phyloP scores from a whole-genome alignment of 2,113 vertebrate genomes.

The Mungos mungo region DNA sequence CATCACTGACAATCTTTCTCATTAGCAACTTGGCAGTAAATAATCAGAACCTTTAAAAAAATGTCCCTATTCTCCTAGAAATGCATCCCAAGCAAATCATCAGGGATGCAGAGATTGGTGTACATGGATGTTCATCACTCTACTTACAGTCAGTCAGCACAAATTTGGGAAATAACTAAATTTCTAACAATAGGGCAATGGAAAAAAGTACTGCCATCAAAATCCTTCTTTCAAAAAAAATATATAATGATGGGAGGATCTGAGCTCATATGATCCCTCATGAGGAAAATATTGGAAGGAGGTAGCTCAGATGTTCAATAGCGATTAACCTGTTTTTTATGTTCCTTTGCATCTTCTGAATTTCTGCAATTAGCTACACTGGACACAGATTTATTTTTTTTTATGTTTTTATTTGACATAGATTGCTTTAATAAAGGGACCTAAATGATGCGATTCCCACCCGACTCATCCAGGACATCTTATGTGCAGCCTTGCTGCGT shows the following conservation, averaged over 20 bases:
- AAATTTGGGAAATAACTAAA: not conserved
- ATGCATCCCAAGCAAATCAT: not conserved
- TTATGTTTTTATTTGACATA: not conserved
- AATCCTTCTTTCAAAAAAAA: not conserved
- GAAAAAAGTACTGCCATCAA: not conserved
- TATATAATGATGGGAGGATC: not conserved
- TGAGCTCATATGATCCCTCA: not conserved
- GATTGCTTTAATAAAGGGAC: not conserved
- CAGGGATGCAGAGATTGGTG: not conserved
- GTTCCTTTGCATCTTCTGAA: not conserved
- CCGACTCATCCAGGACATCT: not conserved
- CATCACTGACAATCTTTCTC: not conserved
- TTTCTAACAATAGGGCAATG: not conserved
- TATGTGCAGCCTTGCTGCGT: fast-evolving
- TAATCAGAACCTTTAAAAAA: not conserved
- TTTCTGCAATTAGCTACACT: too few species aligned
- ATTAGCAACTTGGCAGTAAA: not conserved
- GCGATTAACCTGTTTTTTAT: not conserved
- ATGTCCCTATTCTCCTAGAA: not conserved
- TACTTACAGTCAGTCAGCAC: not conserved
- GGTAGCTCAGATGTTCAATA: not conserved
- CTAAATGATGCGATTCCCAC: not conserved
- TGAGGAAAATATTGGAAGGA: not conserved
- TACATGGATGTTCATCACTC: not conserved
- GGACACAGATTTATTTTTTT: not conserved